Base-by-base conservation (phyloP, 2,797 vertebrate species). In the Chelon auratus region DNA sequence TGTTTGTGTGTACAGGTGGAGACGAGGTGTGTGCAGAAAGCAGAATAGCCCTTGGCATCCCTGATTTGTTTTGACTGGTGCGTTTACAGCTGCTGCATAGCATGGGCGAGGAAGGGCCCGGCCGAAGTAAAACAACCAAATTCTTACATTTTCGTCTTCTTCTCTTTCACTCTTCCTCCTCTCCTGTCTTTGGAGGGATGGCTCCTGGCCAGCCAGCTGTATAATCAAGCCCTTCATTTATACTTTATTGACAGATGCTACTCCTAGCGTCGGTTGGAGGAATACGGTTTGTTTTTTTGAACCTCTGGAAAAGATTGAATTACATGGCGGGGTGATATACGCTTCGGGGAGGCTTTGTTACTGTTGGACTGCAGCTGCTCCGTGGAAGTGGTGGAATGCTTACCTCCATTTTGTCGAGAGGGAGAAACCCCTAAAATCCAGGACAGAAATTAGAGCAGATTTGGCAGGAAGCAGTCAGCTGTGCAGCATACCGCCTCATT, bases 231-330 rank as follows among this genome's bases (percentile, higher is more conserved):
- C 80, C 75, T 90, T 89, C 89, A 90, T 89, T 90, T 93, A 83
- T 86, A 79, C 87, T 88, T 92, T 94, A 95, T 93, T 95, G 94
- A 95, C 92, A 93, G 91, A 94, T 92, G 89, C 92, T 92, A 90
- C 90, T 90, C 89, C 87, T 65, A 87, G 85, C 78, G 82, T 82
- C 58, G 84, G 81, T 84, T 55, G 63, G 62, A 78, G 85, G 80
- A 90, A 84, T 72, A 87, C 39, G 68, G 84, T 91, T 91, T 89
- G 75, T 85, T 90, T 92, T 75, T 92, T 77, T 37, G 52, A 92
- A 93, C 89, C 90, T 81, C 85, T 75, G 89, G 88, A 88, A 92
- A 91, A 89, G 82, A 79, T 85, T 80, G 88, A 77, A 80, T 91
- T 90, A 82, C 88, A 83, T 75, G 76, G 80, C 79, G 80, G 83